Evolutionary conservation across 2,797 vertebrate species (phyloP), one percentile per base, ranked within the genome.

Genomic region (Sorex maritimensis): DNA sequence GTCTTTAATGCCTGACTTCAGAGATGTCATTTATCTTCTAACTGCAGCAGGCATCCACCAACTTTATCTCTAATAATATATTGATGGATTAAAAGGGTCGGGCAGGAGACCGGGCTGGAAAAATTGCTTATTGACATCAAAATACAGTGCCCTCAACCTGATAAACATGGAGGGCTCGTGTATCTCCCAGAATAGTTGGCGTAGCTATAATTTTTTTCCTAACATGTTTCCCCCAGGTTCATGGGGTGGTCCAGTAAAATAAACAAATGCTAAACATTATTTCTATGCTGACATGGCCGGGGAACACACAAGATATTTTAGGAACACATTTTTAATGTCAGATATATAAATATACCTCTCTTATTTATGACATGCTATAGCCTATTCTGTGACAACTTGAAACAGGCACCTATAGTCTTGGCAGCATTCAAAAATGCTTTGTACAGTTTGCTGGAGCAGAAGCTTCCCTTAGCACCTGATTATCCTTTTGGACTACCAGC

Each of bases 101-200:
- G 99, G 99, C 99, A 99, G 99, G 99, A 99, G 99, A 99, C 99
- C 99, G 99, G 99, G 99, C 99, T 99, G 99, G 99, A 99, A 99
- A 99, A 99, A 99, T 99, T 99, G 99, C 99, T 99, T 99, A 99
- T 99, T 99, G 99, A 99, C 99, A 99, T 99, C 99, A 99, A 99
- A 99, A 99, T 99, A 99, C 99, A 99, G 99, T 99, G 99, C 99
- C 99, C 99, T 99, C 99, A 99, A 99, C 99, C 99, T 99, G 99
- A 99, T 99, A 99, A 99, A 99, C 99, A 99, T 99, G 99, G 99
- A 99, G 99, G 98, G 98, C 98, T 98, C 98, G 98, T 98, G 98
- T 98, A 98, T 98, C 98, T 98, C 98, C 98, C 97, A 98, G 98
- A 98, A 98, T 98, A 98, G 98, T 98, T 98, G 98, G 98, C 97